Percentiles rank a stretch among this genome's conserved stretches.
These are phyloP conservation scores for Polypedilum pembai DNA, from an alignment of 1,140 invertebrate species.

Conservation along the genomic window DNA sequence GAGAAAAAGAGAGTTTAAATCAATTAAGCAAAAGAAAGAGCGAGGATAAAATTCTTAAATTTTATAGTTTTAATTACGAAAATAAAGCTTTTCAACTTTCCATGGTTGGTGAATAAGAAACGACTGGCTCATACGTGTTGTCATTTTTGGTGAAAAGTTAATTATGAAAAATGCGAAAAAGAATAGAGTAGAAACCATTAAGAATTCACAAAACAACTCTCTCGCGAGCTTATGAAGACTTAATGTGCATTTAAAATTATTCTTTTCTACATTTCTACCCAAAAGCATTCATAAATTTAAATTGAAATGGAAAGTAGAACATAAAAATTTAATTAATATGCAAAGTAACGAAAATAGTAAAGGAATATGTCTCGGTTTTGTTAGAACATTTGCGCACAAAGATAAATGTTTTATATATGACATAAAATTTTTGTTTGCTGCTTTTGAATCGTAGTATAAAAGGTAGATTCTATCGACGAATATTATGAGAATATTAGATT, in stretches of 20 bases:
- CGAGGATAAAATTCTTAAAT: neutral
- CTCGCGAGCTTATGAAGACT: constrained; percentile 13
- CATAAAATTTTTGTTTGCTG: too few relatives aligned
- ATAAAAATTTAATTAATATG: constrained; percentile 20
- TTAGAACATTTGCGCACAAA: neutral
- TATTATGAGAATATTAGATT: neutral
- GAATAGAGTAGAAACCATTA: neutral
- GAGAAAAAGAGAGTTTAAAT: neutral
- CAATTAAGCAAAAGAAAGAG: neutral
- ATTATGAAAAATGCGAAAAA: neutral
- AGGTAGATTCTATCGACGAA: neutral
- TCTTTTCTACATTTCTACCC: neutral
- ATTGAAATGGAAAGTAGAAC: neutral
- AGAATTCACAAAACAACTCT: neutral
- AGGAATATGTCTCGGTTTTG: neutral
- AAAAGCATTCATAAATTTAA: neutral
- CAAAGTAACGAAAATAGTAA: neutral
- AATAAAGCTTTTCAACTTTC: neutral
- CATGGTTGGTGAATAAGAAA: neutral
- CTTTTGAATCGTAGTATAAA: neutral
- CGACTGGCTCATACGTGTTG: neutral
- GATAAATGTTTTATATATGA: neutral
- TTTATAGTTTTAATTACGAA: constrained; percentile 8
- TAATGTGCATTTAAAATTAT: constrained; percentile 1
- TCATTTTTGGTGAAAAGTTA: neutral